phyloP scores from a whole-genome alignment of 2,888 invertebrate species.

The Ochropleura leucogaster region DNA sequence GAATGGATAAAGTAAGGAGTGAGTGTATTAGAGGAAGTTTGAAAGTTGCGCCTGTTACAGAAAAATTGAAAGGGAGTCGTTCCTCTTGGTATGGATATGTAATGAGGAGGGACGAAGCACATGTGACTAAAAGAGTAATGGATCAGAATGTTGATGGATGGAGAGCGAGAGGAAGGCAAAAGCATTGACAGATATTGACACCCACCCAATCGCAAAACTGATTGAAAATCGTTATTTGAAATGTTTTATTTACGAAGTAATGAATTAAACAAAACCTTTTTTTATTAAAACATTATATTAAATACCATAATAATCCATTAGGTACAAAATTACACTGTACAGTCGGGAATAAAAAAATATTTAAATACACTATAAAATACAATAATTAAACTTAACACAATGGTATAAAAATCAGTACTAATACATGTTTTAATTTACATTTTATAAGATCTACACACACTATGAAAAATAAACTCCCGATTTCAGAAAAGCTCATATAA shows the following conservation, averaged over 20 bases:
- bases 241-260: background rate
- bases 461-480: background rate
- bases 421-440: slow-evolving; percentile 19
- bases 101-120: no score
- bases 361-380: slow-evolving; percentile 43
- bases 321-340: slow-evolving; percentile 19
- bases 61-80: no score
- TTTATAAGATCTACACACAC: slow-evolving; percentile 34
- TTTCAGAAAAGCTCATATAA: slow-evolving; percentile 1
- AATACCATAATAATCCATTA: slow-evolving; percentile 13
- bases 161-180: no score
- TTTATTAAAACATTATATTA: slow-evolving; percentile 16
- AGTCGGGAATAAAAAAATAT: slow-evolving; percentile 14
- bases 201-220: no score
- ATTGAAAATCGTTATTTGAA: no score
- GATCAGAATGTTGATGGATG: no score
- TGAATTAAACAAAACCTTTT: slow-evolving; percentile 15
- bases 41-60: no score
- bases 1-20: no score
- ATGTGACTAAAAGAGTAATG: no score
- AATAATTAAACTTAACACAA: slow-evolving; percentile 13
- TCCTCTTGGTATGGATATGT: no score
- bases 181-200: no score
- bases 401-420: slow-evolving; percentile 35
- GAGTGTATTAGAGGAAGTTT: no score